Percentiles rank a stretch among this genome's conserved stretches.
phyloP scores from a whole-genome alignment of 2,888 invertebrate genomes.

The Microctonus hyperodae region DNA sequence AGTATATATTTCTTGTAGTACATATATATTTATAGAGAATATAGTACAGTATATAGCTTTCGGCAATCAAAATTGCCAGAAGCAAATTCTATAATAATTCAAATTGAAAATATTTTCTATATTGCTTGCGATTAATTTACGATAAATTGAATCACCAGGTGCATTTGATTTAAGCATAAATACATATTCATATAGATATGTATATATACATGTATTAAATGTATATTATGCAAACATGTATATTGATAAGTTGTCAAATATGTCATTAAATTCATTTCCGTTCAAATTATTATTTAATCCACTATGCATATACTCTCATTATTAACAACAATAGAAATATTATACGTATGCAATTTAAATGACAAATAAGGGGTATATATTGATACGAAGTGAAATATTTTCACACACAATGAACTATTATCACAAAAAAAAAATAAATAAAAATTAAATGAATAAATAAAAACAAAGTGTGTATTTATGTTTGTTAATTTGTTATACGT shows the following conservation, averaged over 20 bases:
- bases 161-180: background rate
- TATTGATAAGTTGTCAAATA: background rate
- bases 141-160: background rate
- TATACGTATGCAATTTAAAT: background rate
- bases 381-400: background rate
- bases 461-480: too few species aligned
- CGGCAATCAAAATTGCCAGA: background rate
- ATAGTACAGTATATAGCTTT: background rate
- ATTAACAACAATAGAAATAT: background rate
- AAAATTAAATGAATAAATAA: too few species aligned
- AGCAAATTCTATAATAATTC: conserved; percentile 15
- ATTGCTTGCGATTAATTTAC: conserved; percentile 9
- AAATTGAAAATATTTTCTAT: background rate
- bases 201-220: background rate
- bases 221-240: too few species aligned
- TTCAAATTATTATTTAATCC: too few species aligned
- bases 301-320: background rate
- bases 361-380: background rate
- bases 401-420: background rate
- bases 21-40: too few species aligned
- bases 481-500: too few species aligned
- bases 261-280: background rate
- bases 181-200: background rate
- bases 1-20: too few species aligned
- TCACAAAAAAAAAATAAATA: background rate